These are phyloP conservation scores for Scotopteryx bipunctaria DNA, from an alignment of 2,888 invertebrate genomes.

Conservation along the genomic window DNA sequence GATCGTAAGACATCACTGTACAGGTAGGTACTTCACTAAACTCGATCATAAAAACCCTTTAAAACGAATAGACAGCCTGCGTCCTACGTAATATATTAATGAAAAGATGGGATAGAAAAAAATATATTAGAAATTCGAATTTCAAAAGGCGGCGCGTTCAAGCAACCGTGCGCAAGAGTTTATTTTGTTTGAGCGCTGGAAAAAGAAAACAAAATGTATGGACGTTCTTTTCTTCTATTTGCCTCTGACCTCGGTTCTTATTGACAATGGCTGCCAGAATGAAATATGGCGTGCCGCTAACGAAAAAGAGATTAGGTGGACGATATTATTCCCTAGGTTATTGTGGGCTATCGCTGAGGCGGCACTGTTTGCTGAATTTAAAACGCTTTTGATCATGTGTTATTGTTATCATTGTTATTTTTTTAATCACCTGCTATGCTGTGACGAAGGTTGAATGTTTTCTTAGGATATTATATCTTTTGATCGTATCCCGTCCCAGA, in stretches of 20 bases:
- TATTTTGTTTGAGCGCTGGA: constrained; percentile 76
- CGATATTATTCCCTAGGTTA: constrained; percentile 67
- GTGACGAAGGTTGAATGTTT: constrained; percentile 69
- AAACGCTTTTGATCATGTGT: constrained; percentile 54
- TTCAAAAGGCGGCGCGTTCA: constrained; percentile 78
- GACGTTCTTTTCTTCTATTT: constrained; percentile 77
- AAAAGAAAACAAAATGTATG: constrained; percentile 76
- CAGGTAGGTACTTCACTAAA: constrained; percentile 63
- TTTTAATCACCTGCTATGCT: constrained; percentile 66
- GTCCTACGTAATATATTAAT: constrained; percentile 79
- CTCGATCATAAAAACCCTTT: constrained; percentile 46
- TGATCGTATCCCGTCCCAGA: constrained; percentile 27
- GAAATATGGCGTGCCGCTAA: constrained; percentile 80
- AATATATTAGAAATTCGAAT: constrained; percentile 70
- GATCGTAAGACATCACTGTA: constrained; percentile 58
- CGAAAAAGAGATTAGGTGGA: constrained; percentile 79
- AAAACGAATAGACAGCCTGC: constrained; percentile 69
- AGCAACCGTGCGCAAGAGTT: constrained; percentile 69
- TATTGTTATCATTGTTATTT: too few species aligned
- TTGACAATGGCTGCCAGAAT: constrained; percentile 82
- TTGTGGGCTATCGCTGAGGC: constrained; percentile 55
- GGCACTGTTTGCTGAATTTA: constrained; percentile 65
- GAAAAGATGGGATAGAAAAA: constrained; percentile 75
- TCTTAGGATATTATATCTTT: constrained; percentile 49
- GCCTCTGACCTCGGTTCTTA: constrained; percentile 79